Conservation (phyloP, 2,113 vertebrate genomes). For the Takifugu flavidus region DNA sequence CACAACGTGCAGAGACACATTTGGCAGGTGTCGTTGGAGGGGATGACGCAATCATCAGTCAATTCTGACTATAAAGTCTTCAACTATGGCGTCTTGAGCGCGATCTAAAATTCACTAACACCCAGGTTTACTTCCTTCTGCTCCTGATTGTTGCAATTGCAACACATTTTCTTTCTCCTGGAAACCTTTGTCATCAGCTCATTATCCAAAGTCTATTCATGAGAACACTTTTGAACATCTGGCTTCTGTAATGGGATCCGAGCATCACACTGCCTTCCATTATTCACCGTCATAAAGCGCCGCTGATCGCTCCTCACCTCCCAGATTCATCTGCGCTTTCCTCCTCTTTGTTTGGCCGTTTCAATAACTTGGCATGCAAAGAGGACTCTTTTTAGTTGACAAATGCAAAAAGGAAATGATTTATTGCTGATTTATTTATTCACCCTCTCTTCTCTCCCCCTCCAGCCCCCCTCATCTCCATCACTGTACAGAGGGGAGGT, state of each 20-base stretch:
- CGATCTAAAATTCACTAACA: slow-evolving; percentile 18
- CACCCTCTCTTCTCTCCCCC: slow-evolving; percentile 55
- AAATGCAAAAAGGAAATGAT: slow-evolving; percentile 78
- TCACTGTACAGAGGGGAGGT: slow-evolving; percentile 69
- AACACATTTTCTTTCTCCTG: slow-evolving; percentile 16
- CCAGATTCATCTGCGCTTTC: slow-evolving; percentile 71
- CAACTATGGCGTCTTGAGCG: slow-evolving; percentile 6
- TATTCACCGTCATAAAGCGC: slow-evolving; percentile 70
- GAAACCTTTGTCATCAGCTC: slow-evolving; percentile 35
- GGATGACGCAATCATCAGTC: too few relatives aligned
- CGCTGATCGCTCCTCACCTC: slow-evolving; percentile 61
- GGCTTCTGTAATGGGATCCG: slow-evolving; percentile 71
- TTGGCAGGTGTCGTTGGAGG: too few relatives aligned
- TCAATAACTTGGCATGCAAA: slow-evolving; percentile 76
- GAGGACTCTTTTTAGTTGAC: slow-evolving; percentile 73
- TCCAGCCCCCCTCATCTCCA: slow-evolving; percentile 67
- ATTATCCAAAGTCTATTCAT: slow-evolving; percentile 65
- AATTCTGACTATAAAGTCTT: too few relatives aligned
- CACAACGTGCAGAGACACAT: too few relatives aligned
- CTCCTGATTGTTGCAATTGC: slow-evolving; percentile 32
- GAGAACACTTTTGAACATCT: slow-evolving; percentile 72
- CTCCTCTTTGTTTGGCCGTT: slow-evolving; percentile 70
- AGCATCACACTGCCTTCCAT: slow-evolving; percentile 68
- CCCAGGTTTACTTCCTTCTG: slow-evolving; percentile 17
- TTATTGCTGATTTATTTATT: slow-evolving; percentile 77